These are phyloP conservation scores for Agonopterix subpropinquella DNA, from an alignment of 2,888 invertebrate genomes.

Conservation along the genomic window DNA sequence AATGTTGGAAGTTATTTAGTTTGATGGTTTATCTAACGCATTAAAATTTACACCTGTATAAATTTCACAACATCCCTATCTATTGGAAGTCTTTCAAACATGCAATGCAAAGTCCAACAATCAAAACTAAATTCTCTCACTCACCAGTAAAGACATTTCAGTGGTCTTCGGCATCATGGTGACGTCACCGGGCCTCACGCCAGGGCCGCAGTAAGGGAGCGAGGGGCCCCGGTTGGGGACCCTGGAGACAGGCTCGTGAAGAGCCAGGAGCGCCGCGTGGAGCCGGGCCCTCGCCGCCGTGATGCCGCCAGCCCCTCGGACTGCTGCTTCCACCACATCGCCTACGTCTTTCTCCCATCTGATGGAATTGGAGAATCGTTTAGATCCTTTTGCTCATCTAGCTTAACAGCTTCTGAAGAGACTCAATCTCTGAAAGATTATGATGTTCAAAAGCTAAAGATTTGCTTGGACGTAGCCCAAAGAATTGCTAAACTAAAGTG, in stretches of 20 bases:
- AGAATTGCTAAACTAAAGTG: too few relatives aligned
- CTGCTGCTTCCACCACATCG: constrained; percentile 74
- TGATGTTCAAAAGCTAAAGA: too few relatives aligned
- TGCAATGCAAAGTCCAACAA: too few relatives aligned
- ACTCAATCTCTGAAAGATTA: too few relatives aligned
- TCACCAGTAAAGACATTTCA: constrained; percentile 68
- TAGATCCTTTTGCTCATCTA: not conserved
- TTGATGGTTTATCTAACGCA: too few relatives aligned
- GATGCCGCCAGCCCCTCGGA: constrained; percentile 64
- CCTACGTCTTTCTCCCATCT: constrained; percentile 73
- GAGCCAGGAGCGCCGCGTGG: constrained; percentile 57
- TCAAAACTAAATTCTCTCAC: constrained; percentile 13
- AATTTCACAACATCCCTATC: too few relatives aligned
- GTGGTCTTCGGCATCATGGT: constrained; percentile 69
- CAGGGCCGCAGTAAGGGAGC: constrained; percentile 77
- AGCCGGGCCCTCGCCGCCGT: constrained; percentile 57
- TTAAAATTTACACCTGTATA: too few relatives aligned
- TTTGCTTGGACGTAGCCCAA: too few relatives aligned
- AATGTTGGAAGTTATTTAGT: too few relatives aligned
- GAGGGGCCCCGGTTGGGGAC: constrained; percentile 69
- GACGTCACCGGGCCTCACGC: constrained; percentile 67
- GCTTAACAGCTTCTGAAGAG: too few relatives aligned
- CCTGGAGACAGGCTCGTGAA: constrained; percentile 42
- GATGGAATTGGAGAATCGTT: not conserved
- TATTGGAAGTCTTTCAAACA: too few relatives aligned